Percentiles rank a stretch among this genome's conserved stretches.
These are phyloP conservation scores for Gallinago solitaria DNA, from an alignment of 2,797 vertebrate genomes.

Conservation along the genomic window DNA sequence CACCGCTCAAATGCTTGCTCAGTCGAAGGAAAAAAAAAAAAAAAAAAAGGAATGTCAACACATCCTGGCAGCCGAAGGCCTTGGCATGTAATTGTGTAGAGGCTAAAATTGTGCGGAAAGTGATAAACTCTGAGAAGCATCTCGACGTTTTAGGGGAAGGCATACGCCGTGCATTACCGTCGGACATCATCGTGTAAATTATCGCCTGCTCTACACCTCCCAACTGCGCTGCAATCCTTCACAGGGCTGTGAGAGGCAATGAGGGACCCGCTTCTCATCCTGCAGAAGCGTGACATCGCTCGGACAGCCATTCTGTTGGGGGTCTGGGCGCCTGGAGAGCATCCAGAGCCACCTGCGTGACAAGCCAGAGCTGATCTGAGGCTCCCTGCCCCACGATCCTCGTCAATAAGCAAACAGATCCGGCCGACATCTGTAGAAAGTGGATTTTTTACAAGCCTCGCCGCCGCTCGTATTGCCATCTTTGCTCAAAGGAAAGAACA, in stretches of 20 bases:
- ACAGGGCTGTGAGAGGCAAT: neutral
- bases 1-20: neutral
- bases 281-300: neutral
- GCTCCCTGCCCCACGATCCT: neutral
- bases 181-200: slow-evolving; percentile 24
- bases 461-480: neutral
- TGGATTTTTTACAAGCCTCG: neutral
- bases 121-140: neutral
- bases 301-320: neutral
- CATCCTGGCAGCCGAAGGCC: neutral
- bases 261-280: neutral
- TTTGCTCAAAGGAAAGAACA: neutral
- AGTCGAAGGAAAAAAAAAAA: neutral
- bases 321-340: neutral
- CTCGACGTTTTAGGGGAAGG: slow-evolving; percentile 13
- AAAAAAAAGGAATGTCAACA: neutral
- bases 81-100: neutral
- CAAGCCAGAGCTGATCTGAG: neutral
- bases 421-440: neutral
- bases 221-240: slow-evolving; percentile 14
- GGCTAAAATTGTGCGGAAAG: neutral
- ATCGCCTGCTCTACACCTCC: slow-evolving; percentile 23
- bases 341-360: neutral
- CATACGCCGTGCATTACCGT: slow-evolving; percentile 25
- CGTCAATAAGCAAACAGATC: slow-evolving; percentile 11